A percentile compares a stretch with the other conserved stretches of the same genome.
These are phyloP conservation scores for Scaptomyza graminum DNA, from an alignment of 1,140 invertebrate species.

Conservation along the genomic window DNA sequence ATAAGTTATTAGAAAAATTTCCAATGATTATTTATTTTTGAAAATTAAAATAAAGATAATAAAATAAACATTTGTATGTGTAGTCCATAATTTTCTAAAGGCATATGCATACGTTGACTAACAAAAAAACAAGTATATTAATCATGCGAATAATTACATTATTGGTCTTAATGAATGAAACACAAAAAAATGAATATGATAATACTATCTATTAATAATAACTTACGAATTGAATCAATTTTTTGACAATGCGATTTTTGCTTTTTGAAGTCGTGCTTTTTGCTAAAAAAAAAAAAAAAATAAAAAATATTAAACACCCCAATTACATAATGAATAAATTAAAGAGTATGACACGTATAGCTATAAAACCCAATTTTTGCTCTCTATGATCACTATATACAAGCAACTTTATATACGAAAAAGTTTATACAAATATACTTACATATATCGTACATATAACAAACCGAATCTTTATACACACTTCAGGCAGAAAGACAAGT, in stretches of 20 bases:
- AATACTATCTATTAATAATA: constrained; percentile 63
- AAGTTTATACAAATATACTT: constrained; percentile 46
- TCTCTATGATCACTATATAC: constrained; percentile 76
- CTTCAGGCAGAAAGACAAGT: constrained; percentile 20
- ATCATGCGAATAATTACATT: constrained; percentile 34
- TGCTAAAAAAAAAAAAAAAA: constrained; percentile 51
- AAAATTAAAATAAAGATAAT: constrained; percentile 35
- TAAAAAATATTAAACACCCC: constrained; percentile 25
- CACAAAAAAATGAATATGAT: constrained; percentile 28
- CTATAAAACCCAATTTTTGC: constrained; percentile 69
- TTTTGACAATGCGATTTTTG: constrained; percentile 80
- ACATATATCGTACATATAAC: constrained; percentile 47
- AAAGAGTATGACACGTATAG: constrained; percentile 25
- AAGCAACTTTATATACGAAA: constrained; percentile 70
- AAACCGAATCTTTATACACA: constrained; percentile 20
- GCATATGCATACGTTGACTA: constrained; percentile 51
- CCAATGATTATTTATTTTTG: constrained; percentile 75
- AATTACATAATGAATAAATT: constrained; percentile 33
- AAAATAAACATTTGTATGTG: constrained; percentile 64
- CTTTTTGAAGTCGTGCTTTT: constrained; percentile 80
- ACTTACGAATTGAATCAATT: constrained; percentile 76
- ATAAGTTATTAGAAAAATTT: constrained; percentile 64
- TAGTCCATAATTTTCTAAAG: constrained; percentile 75
- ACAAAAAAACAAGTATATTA: constrained; percentile 21
- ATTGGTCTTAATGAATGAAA: constrained; percentile 60